Percentiles rank a stretch among this genome's conserved stretches.
phyloP scores from a whole-genome alignment of 2,797 vertebrate species.

The Lagocephalus sceleratus region DNA sequence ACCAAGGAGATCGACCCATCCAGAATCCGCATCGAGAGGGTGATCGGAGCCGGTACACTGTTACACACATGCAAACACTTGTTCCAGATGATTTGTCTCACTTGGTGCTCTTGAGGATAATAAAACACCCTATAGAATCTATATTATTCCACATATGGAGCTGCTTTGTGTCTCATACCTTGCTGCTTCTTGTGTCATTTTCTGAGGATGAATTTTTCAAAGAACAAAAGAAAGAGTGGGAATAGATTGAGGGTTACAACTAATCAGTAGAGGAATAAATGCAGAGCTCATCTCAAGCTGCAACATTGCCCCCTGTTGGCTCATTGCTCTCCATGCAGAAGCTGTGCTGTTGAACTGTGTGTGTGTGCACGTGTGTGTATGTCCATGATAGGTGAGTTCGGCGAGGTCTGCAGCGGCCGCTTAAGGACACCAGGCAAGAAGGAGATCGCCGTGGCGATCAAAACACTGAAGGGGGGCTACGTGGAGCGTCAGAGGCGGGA shows the following conservation, averaged over 20 bases:
- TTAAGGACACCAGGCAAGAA: conserved; percentile 90
- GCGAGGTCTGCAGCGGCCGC: conserved; percentile 92
- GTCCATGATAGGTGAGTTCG: conserved; percentile 85
- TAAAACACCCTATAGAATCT: conserved; percentile 43
- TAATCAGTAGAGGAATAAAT: conserved; percentile 32
- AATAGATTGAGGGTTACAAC: conserved; percentile 43
- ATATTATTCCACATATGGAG: conserved; percentile 37
- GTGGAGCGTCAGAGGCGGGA: conserved; percentile 89
- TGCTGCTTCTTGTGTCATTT: neutral
- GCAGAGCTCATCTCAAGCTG: conserved; percentile 37
- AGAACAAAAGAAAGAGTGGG: conserved; percentile 51
- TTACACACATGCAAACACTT: conserved; percentile 3
- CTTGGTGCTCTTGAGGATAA: conserved; percentile 30
- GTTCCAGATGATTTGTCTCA: neutral
- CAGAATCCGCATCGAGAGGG: conserved; percentile 92
- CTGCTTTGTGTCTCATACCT: conserved; percentile 16
- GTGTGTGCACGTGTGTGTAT: conserved; percentile 2
- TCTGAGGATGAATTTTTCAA: conserved; percentile 14
- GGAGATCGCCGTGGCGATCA: conserved; percentile 92
- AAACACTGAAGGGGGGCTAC: conserved; percentile 91
- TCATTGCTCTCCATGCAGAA: neutral
- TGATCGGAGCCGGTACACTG: conserved; percentile 87
- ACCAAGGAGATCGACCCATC: conserved; percentile 94
- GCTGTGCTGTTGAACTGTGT: neutral
- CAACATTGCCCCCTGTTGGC: conserved; percentile 75